Conservation (phyloP, 2,113 vertebrate species). For the Pyrgilauda ruficollis region DNA sequence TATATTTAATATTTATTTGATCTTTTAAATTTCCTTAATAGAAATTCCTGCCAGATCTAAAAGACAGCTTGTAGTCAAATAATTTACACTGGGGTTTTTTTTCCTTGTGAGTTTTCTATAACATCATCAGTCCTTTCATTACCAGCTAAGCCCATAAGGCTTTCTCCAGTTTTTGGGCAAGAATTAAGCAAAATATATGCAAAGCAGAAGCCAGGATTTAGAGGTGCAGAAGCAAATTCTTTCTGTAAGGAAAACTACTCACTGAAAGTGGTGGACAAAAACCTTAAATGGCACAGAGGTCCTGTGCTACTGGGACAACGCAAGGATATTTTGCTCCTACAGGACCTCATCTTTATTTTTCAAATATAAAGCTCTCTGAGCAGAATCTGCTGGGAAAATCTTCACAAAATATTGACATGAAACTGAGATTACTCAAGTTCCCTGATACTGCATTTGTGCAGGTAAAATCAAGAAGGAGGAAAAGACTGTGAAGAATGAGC, state of each 20-base stretch:
- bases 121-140: background rate
- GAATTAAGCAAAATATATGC: background rate
- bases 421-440: background rate
- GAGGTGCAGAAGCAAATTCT: background rate
- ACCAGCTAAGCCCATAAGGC: background rate
- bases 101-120: background rate
- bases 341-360: background rate
- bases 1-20: background rate
- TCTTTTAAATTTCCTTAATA: background rate
- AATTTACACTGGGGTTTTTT: background rate
- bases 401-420: background rate
- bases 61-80: background rate
- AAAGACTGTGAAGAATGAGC: background rate
- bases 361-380: background rate
- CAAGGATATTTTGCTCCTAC: background rate
- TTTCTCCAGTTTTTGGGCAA: background rate
- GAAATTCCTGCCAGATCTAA: background rate
- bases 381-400: background rate
- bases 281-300: background rate
- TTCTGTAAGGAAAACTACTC: background rate
- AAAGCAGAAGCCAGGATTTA: background rate
- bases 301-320: background rate
- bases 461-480: background rate
- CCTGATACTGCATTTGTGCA: background rate
- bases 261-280: background rate